Base-by-base conservation (phyloP, 2,113 vertebrate species). In the Cyrtonyx montezumae region DNA sequence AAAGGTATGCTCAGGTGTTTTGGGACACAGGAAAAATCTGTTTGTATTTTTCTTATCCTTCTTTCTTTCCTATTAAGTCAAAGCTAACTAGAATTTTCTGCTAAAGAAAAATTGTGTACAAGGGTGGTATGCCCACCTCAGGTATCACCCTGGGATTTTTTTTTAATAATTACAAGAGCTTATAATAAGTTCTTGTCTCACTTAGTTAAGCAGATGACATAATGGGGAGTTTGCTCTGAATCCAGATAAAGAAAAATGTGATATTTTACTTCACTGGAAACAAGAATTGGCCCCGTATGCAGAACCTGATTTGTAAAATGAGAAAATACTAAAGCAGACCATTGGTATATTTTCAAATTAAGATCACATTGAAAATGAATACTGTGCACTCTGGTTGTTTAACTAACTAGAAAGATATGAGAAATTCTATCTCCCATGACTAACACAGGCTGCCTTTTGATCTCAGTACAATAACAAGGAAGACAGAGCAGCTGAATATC, bases 311-410 rank as follows among this genome's bases (percentile, higher is more conserved):
- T 95, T 93, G 34, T 82, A 89, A 95, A 88, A 91, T 67, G 53
- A 87, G 65, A 58, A 92, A 76, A 74, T 80, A 77, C 77, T 84
- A 92, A 95, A 91, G 88, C 63, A 58, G 68, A 90, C 48, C 30
- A 78, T 22, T 1, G 3, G 28, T 65, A 81, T 90, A 92, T 94
- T 97, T 97, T 96, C 84, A 95, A 95, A 96, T 95, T 93, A 93
- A 94, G 71, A 94, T 89, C 68, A 92, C 62, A 78, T 43, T 89
- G 88, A 88, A 96, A 96, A 95, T 87, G 65, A 93, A 92, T 92
- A 89, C 45, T 21, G 65, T 84, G 80, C 71, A 94, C 86, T 92
- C 76, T 76, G 53, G 68, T 85, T 96, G 81, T 94, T 96, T 96
- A 91, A 94, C 87, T 92, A 88, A 76, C 84, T 90, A 90, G 83